Conservation (phyloP, 1,140 invertebrate genomes). For the Stenopsyche tienmushanensis region DNA sequence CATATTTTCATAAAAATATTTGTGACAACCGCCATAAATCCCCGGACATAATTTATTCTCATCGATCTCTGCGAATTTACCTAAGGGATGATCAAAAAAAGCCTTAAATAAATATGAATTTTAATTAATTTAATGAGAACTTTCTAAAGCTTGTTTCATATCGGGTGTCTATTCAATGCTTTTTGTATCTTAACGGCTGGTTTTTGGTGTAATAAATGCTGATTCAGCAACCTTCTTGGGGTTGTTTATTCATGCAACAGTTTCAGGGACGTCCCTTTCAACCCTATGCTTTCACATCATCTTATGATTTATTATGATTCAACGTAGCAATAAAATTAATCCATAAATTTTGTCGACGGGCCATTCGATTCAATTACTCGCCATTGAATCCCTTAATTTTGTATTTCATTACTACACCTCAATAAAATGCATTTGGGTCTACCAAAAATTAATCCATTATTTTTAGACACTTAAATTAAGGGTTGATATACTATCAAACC, state of each 20-base stretch:
- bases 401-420: neutral
- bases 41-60: too few species aligned
- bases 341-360: neutral
- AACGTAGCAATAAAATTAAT: conserved; percentile 12
- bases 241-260: conserved; percentile 1
- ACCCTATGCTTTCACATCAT: too few species aligned
- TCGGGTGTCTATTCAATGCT: too few species aligned
- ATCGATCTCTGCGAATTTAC: too few species aligned
- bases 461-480: neutral
- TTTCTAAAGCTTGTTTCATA: too few species aligned
- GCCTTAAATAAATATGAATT: too few species aligned
- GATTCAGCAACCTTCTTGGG: neutral
- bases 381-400: neutral
- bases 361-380: neutral
- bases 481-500: neutral
- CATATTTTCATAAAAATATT: too few species aligned
- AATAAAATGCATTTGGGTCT: neutral
- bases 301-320: conserved; percentile 13
- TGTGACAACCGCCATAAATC: too few species aligned
- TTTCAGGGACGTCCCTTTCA: conserved; percentile 1
- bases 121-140: too few species aligned
- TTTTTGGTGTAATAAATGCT: neutral
- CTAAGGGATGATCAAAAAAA: too few species aligned
- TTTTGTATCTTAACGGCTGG: too few species aligned
- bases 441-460: neutral